phyloP scores from a whole-genome alignment of 2,113 vertebrate species.

The Mesoclemmys tuberculata region DNA sequence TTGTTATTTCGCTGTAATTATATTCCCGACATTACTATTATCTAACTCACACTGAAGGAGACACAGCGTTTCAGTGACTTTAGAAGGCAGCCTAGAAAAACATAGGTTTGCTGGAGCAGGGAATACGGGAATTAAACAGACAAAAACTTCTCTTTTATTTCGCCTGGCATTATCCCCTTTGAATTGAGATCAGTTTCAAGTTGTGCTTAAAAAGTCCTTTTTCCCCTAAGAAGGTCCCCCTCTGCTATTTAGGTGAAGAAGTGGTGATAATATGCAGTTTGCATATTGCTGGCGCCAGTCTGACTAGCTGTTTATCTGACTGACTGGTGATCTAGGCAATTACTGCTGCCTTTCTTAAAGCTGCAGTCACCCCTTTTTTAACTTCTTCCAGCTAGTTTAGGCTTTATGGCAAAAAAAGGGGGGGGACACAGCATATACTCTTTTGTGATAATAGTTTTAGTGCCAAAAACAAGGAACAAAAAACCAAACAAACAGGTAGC shows the following conservation, averaged over 20 bases:
- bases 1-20: slow-evolving; percentile 66
- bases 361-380: slow-evolving; percentile 77
- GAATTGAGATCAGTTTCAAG: slow-evolving; percentile 91
- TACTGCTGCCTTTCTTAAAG: slow-evolving; percentile 94
- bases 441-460: not conserved
- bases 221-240: slow-evolving; percentile 83
- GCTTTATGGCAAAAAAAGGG: not conserved
- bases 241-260: slow-evolving; percentile 91
- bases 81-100: slow-evolving; percentile 62
- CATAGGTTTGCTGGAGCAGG: slow-evolving; percentile 63
- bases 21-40: slow-evolving; percentile 67
- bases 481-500: no score
- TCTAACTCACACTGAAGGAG: slow-evolving; percentile 55
- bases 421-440: not conserved
- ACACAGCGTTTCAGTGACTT: slow-evolving; percentile 29
- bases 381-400: not conserved
- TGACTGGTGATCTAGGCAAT: slow-evolving; percentile 92
- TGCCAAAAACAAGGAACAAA: not conserved
- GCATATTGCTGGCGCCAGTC: slow-evolving; percentile 97
- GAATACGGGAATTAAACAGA: slow-evolving; percentile 69
- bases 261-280: slow-evolving; percentile 97
- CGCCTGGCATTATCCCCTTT: slow-evolving; percentile 83
- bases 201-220: slow-evolving; percentile 84
- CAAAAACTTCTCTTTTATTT: slow-evolving; percentile 79
- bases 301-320: slow-evolving; percentile 92